Evolutionary conservation across 2,113 vertebrate genomes (phyloP).

Genomic region (Emydura subglobosa): DNA sequence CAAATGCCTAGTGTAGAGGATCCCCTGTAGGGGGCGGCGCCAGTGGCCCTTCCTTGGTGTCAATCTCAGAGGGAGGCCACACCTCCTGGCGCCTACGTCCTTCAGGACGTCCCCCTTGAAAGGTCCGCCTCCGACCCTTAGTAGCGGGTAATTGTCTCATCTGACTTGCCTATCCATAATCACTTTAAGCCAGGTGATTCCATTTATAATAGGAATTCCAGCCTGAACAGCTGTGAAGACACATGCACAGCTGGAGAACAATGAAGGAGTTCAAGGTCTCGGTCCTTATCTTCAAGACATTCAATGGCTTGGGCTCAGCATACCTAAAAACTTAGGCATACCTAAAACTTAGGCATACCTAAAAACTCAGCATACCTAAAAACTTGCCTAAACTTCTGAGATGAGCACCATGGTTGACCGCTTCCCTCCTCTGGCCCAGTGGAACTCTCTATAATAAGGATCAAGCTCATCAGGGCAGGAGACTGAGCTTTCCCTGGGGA

Average conservation of each 20-base stretch:
- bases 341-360: too few species aligned
- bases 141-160: accelerated
- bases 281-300: accelerated
- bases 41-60: too few species aligned
- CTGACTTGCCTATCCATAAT: background rate
- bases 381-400: accelerated
- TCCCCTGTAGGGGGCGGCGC: too few species aligned
- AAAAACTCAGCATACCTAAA: background rate
- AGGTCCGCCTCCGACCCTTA: too few species aligned
- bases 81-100: too few species aligned
- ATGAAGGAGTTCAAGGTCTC: background rate
- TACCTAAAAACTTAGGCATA: background rate
- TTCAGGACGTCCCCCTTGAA: too few species aligned
- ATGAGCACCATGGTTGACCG: background rate
- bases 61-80: too few species aligned
- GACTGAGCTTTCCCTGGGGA: background rate
- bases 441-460: background rate
- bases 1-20: background rate
- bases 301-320: background rate
- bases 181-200: background rate
- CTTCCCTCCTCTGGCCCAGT: background rate
- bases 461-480: background rate
- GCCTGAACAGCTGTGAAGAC: background rate
- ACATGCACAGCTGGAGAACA: background rate
- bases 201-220: background rate